Base-by-base conservation (phyloP, 2,113 vertebrate species). In the Athene noctua region DNA sequence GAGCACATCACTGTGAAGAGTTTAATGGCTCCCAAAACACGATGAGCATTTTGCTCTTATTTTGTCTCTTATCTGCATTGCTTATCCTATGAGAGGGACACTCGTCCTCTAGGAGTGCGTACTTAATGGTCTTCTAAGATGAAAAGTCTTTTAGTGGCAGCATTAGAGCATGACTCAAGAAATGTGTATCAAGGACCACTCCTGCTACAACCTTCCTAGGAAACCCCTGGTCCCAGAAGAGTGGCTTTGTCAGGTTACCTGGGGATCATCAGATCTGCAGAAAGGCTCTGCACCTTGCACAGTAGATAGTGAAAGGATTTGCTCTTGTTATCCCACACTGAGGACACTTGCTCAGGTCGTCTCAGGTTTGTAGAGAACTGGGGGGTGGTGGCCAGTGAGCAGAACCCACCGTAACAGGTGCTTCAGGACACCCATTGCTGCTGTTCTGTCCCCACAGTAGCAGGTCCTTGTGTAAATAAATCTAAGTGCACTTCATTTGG, bases 111-210 rank as follows among this genome's bases (percentile, higher is more conserved):
- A 47, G 57, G 40, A 75, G 13, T 14, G 5, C 11, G 26, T 3
- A 16, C 7, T 40, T 20, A 4, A 1, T 10, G 5, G 3, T 36
- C 71, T 71, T 57, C n/a, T 71, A 77, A 1, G 2, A 7, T 40
- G 40, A 61, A 30, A 82, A 66, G 13, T 29, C 27, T 77, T 67
- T 34, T 58, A 27, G 23, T 6, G n/a, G 29, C 27, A 79, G 40
- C 32, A 18, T 17, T 40, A 46, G 38, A 58, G 15, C 2, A 14
- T 6, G 8, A 55, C 22, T 68, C 13, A 44, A 67, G 47, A 72
- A 61, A 40, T 4, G 5, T 26, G 4, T 54, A 38, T 80, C 20
- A 55, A 51, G 57, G 36, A 11, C n/a, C 29, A 9, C 67, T 80
- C 68, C 54, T 68, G 8, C 54, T 42, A 11, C 0, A 0, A 11